These are phyloP conservation scores for Manduca sexta DNA, from an alignment of 1,140 invertebrate species.

Conservation along the genomic window DNA sequence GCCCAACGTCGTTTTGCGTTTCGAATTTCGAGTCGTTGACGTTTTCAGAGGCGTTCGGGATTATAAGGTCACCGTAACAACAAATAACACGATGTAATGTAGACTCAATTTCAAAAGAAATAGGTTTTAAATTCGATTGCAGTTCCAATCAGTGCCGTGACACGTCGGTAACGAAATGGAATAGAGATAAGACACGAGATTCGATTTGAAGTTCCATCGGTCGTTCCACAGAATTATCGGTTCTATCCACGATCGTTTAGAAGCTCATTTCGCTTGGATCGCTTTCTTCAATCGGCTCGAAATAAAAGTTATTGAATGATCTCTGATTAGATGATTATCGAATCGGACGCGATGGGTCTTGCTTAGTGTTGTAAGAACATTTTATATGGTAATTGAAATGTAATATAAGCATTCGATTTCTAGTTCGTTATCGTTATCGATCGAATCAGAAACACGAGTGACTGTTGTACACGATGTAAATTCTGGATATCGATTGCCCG, in stretches of 20 bases:
- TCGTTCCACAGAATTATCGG: slow-evolving; percentile 24
- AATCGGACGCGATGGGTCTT: slow-evolving; percentile 37
- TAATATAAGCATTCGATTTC: slow-evolving; percentile 59
- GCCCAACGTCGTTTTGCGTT: slow-evolving; percentile 46
- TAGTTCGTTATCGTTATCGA: slow-evolving; percentile 54
- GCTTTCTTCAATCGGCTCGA: slow-evolving; percentile 23
- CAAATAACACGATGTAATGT: not conserved
- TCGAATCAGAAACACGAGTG: slow-evolving; percentile 35
- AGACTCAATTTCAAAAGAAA: slow-evolving; percentile 3
- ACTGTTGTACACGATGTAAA: not conserved
- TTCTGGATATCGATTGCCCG: no score
- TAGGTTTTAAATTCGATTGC: slow-evolving; percentile 30
- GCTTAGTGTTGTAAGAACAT: slow-evolving; percentile 44
- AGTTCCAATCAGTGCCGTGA: slow-evolving; percentile 24
- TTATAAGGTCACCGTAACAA: not conserved
- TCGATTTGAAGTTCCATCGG: slow-evolving; percentile 34
- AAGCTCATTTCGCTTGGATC: slow-evolving; percentile 18
- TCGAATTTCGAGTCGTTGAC: slow-evolving; percentile 54
- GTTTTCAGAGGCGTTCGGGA: slow-evolving; percentile 28
- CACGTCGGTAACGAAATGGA: slow-evolving; percentile 36
- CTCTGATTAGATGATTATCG: slow-evolving; percentile 68
- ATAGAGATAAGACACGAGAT: slow-evolving; percentile 51
- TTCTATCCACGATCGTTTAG: slow-evolving; percentile 25
- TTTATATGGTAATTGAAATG: slow-evolving; percentile 70
- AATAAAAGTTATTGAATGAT: slow-evolving; percentile 68